phyloP scores from a whole-genome alignment of 2,797 vertebrate species.

The Hipposideros larvatus region DNA sequence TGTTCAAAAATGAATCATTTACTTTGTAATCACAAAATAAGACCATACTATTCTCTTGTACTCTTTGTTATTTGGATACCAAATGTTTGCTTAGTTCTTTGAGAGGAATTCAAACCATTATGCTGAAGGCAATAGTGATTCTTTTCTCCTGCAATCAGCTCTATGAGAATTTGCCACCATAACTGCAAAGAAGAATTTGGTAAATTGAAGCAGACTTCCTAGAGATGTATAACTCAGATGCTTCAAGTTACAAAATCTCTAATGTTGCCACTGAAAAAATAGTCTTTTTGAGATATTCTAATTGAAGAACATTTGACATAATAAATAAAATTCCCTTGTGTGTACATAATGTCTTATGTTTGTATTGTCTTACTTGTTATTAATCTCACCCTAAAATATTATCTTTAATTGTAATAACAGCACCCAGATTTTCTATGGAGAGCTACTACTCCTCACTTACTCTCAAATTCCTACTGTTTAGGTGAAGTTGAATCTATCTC shows the following conservation, averaged over 20 bases:
- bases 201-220: conserved; percentile 9
- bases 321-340: not conserved
- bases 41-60: not conserved
- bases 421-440: not conserved
- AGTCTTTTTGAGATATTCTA: not conserved
- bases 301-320: conserved; percentile 24
- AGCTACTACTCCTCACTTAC: not conserved
- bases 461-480: conserved; percentile 18
- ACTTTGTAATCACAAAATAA: not conserved
- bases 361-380: not conserved
- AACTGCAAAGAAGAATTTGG: not conserved
- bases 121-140: not conserved
- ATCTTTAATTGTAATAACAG: not conserved
- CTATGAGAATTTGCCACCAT: not conserved
- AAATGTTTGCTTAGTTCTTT: conserved; percentile 26
- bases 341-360: not conserved
- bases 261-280: conserved; percentile 6
- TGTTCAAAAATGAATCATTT: not conserved
- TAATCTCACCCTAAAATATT: not conserved
- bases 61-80: not conserved
- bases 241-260: conserved; percentile 21
- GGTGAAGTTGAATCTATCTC: not conserved
- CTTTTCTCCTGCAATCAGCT: not conserved
- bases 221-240: not conserved
- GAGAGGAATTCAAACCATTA: not conserved